A percentile compares a stretch with the other conserved stretches of the same genome.
Evolutionary conservation across 2,888 invertebrate genomes (phyloP).

Genomic region (Ellobium chinense): DNA sequence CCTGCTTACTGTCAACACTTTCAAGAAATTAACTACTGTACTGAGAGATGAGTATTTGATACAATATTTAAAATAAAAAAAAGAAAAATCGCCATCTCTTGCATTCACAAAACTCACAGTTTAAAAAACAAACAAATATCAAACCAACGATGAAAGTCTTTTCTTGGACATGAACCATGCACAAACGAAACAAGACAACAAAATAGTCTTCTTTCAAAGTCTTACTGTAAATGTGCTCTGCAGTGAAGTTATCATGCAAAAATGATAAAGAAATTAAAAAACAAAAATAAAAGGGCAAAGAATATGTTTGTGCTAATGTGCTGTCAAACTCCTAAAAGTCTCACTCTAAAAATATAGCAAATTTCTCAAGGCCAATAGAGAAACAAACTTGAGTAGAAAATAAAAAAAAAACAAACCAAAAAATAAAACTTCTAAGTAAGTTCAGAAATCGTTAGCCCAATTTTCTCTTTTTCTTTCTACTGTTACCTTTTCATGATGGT

Average conservation of each 20-base stretch:
- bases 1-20: too few relatives aligned
- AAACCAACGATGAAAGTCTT: too few relatives aligned
- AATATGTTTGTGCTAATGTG: slow-evolving; percentile 16
- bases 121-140: too few relatives aligned
- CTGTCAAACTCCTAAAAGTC: slow-evolving; percentile 19
- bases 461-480: slow-evolving; percentile 21
- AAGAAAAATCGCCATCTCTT: too few relatives aligned
- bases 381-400: not conserved
- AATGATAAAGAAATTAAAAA: slow-evolving; percentile 6
- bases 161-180: too few relatives aligned
- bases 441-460: not conserved
- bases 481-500: slow-evolving; percentile 52
- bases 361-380: not conserved
- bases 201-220: not conserved
- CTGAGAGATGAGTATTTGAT: too few relatives aligned
- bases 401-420: not conserved
- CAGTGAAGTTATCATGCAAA: slow-evolving; percentile 31
- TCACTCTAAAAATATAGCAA: slow-evolving; percentile 8
- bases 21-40: too few relatives aligned
- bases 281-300: not conserved
- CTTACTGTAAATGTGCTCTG: not conserved
- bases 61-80: too few relatives aligned
- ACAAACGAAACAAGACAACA: not conserved
- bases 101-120: too few relatives aligned
- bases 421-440: slow-evolving; percentile 9